phyloP scores from a whole-genome alignment of 2,797 vertebrate species.

The Labeo calbasu region DNA sequence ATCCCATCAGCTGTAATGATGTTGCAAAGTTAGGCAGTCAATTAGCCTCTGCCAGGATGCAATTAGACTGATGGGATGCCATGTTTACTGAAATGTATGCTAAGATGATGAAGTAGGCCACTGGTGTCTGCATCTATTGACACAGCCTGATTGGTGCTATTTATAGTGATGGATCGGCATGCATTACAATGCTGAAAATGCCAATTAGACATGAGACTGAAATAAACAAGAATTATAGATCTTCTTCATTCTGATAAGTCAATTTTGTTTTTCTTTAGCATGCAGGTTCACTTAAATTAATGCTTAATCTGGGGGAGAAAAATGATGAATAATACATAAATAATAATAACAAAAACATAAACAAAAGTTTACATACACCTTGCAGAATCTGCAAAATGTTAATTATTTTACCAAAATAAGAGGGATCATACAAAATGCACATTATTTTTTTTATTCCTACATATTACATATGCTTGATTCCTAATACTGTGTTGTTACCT shows the following conservation, averaged over 20 bases:
- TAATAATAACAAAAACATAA: too few species aligned
- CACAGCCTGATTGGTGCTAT: slow-evolving; percentile 15
- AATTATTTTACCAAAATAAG: too few species aligned
- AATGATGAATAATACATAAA: too few species aligned
- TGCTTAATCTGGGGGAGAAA: too few species aligned
- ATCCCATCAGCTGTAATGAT: slow-evolving; percentile 45
- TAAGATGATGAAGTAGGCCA: slow-evolving; percentile 21
- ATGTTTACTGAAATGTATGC: slow-evolving; percentile 41
- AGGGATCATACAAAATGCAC: too few species aligned
- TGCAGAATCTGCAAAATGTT: too few species aligned
- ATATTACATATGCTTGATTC: too few species aligned
- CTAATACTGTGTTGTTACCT: too few species aligned
- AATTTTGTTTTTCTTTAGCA: background rate
- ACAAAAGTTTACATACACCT: too few species aligned
- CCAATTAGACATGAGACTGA: background rate
- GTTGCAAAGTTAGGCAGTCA: slow-evolving; percentile 42
- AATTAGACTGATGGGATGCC: slow-evolving; percentile 45
- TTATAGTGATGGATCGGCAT: background rate
- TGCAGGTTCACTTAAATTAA: background rate
- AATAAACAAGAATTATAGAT: background rate
- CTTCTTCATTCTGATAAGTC: background rate
- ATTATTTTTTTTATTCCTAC: too few species aligned
- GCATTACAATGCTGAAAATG: background rate
- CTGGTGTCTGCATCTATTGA: slow-evolving; percentile 26
- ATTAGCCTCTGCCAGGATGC: slow-evolving; percentile 50